These are phyloP conservation scores for Crotalus helleri DNA, from an alignment of 2,113 vertebrate species.

Conservation along the genomic window DNA sequence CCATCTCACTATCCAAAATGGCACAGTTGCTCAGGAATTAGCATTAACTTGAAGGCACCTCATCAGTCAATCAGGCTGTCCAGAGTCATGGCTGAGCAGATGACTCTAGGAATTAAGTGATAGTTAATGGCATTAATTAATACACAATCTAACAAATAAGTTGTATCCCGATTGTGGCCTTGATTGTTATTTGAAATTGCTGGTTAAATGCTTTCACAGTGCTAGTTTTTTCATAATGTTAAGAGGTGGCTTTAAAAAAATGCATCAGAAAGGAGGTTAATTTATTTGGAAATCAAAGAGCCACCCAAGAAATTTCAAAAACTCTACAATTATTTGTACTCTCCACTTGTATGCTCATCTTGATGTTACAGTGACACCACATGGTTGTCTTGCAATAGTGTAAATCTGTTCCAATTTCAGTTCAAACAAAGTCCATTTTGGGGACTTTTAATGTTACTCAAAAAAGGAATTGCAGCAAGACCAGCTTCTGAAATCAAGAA, in stretches of 20 bases:
- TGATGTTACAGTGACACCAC: not conserved
- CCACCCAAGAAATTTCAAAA: not conserved
- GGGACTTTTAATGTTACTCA: not conserved
- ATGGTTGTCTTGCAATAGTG: not conserved
- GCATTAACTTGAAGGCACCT: not conserved
- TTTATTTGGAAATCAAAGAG: not conserved
- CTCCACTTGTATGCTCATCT: not conserved
- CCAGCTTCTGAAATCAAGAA: not conserved
- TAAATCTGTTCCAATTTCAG: not conserved
- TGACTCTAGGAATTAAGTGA: not conserved
- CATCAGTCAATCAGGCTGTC: not conserved
- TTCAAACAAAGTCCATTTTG: not conserved
- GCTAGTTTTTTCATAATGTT: not conserved
- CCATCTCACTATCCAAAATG: not conserved
- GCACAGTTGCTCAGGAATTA: not conserved
- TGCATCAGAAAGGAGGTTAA: not conserved
- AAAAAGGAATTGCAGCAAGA: not conserved
- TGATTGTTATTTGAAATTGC: not conserved
- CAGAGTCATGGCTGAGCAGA: no score
- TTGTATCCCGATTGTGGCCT: not conserved
- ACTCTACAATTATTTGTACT: not conserved
- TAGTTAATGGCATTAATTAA: not conserved
- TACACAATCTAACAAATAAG: not conserved
- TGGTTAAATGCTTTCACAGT: not conserved
- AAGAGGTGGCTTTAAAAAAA: not conserved